These are phyloP conservation scores for Mionectes olivaceus DNA, from an alignment of 2,797 vertebrate genomes.

Conservation along the genomic window DNA sequence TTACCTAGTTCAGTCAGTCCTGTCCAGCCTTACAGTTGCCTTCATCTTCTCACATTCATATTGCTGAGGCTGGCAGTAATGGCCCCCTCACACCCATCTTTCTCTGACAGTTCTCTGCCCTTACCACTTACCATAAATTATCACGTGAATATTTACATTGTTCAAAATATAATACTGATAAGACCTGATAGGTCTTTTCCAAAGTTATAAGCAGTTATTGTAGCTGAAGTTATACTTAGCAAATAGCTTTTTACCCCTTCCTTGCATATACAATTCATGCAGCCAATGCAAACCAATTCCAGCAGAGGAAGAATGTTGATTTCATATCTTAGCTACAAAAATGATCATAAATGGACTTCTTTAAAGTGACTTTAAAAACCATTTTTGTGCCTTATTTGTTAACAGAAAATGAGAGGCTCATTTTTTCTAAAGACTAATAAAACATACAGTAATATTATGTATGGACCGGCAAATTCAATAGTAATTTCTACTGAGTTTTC, in stretches of 20 bases:
- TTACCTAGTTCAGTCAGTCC: not conserved
- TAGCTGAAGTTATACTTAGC: not conserved
- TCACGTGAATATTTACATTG: not conserved
- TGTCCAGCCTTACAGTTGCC: not conserved
- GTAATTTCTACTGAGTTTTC: not conserved
- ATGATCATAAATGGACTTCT: not conserved
- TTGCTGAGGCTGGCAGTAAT: not conserved
- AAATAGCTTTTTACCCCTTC: not conserved
- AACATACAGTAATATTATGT: not conserved
- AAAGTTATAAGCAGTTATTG: not conserved
- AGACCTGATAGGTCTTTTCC: not conserved
- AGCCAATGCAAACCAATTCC: not conserved
- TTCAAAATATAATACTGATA: not conserved
- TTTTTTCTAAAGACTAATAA: not conserved
- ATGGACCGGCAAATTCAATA: not conserved
- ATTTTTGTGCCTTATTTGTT: not conserved
- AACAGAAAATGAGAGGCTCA: not conserved
- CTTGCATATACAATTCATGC: not conserved
- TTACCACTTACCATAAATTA: not conserved
- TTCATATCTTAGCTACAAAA: not conserved
- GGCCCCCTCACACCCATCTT: fast-evolving
- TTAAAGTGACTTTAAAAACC: not conserved
- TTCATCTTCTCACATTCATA: not conserved
- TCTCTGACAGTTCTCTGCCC: not conserved
- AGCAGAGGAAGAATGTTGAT: not conserved